phyloP scores from a whole-genome alignment of 2,113 vertebrate genomes.

The Cricetomys ansorgei region DNA sequence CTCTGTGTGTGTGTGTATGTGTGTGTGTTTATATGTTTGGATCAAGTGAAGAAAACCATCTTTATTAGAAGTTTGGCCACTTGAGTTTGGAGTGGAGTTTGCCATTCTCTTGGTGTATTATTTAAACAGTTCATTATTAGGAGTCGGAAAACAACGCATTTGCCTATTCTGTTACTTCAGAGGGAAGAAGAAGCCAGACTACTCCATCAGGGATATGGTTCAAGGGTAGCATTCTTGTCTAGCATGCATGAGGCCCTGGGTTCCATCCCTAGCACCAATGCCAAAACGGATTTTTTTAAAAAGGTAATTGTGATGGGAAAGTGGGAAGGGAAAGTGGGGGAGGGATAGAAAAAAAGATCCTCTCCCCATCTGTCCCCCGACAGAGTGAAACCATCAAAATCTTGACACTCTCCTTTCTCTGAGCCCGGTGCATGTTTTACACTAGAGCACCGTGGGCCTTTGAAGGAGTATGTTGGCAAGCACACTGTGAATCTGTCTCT shows the following conservation, averaged over 20 bases:
- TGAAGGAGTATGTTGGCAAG: not conserved
- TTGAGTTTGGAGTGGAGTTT: slow-evolving; percentile 33
- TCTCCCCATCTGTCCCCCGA: slow-evolving; percentile 20
- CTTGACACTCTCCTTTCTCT: not conserved
- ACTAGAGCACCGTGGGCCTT: not conserved
- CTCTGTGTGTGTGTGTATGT: not conserved
- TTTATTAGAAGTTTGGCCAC: not conserved
- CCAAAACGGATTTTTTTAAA: too few relatives aligned
- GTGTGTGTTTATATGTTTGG: not conserved
- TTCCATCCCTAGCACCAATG: not conserved
- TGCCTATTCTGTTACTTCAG: slow-evolving; percentile 34
- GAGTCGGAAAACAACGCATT: slow-evolving; percentile 30
- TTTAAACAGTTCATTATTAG: slow-evolving; percentile 58
- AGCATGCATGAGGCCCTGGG: not conserved
- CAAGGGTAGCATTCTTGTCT: not conserved
- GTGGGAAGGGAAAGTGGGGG: not conserved
- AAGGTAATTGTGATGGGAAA: too few relatives aligned
- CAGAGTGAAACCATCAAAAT: slow-evolving; percentile 4
- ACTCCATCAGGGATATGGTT: not conserved
- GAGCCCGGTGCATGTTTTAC: not conserved
- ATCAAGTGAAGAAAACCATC: not conserved
- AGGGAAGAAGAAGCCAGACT: not conserved
- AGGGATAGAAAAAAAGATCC: not conserved
- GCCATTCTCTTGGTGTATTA: not conserved
- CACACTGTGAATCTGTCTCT: not conserved